Percentiles rank a stretch among this genome's conserved stretches.
These are phyloP conservation scores for Aphidius ervi DNA, from an alignment of 1,140 invertebrate genomes.

Conservation along the genomic window DNA sequence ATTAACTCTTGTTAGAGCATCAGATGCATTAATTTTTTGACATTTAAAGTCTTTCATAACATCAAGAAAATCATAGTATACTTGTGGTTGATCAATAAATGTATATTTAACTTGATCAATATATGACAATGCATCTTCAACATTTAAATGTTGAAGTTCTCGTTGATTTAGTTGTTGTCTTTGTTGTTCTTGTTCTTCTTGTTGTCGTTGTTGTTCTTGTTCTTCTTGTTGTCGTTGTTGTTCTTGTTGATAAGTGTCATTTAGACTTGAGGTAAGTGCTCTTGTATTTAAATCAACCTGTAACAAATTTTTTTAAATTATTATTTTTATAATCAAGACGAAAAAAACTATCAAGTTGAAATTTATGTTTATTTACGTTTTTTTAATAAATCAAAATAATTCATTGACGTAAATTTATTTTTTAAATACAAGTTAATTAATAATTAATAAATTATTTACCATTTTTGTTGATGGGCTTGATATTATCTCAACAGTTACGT, in stretches of 20 bases:
- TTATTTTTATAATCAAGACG: no score
- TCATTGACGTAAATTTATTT: no score
- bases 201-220: no score
- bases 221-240: no score
- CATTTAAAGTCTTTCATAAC: conserved; percentile 99
- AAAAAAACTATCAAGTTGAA: no score
- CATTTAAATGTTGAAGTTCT: conserved; percentile 69
- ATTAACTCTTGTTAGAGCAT: conserved; percentile 95
- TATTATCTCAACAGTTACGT: conserved; percentile 48
- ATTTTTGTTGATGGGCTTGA: conserved; percentile 38
- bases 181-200: no score
- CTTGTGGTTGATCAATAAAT: conserved; percentile 93
- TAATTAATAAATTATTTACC: no score
- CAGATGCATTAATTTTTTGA: conserved; percentile 97
- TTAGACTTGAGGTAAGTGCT: conserved; percentile 42
- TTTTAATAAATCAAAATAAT: no score
- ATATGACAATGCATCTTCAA: conserved; percentile 97
- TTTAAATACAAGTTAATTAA: no score
- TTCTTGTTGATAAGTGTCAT: conserved; percentile 32
- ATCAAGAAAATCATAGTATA: conserved; percentile 99
- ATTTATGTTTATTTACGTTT: no score
- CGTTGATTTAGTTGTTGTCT: no score
- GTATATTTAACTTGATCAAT: conserved; percentile 98
- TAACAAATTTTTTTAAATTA: conserved; percentile 1
- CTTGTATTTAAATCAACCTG: conserved; percentile 45